A percentile compares a stretch with the other conserved stretches of the same genome.
Evolutionary conservation across 2,888 invertebrate genomes (phyloP).

Genomic region (Monopis laevigella): DNA sequence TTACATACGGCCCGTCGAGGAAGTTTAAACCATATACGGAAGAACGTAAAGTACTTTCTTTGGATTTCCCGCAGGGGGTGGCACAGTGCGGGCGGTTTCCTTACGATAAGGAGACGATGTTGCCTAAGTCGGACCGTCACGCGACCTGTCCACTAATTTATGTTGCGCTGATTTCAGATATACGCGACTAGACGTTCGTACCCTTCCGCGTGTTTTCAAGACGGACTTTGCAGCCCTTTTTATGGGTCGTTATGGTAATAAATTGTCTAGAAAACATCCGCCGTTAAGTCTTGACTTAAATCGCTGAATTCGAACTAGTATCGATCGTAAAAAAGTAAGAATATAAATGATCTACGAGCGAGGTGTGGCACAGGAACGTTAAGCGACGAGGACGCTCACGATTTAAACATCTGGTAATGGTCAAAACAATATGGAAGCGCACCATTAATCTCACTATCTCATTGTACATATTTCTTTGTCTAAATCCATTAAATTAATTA

Average conservation of each 20-base stretch:
- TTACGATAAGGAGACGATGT: conserved; percentile 59
- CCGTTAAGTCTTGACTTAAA: neutral
- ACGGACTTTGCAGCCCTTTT: conserved; percentile 27
- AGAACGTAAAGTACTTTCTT: conserved; percentile 34
- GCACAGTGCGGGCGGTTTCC: conserved; percentile 46
- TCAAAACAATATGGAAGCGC: conserved; percentile 42
- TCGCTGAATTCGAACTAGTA: neutral
- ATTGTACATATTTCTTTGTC: conserved; percentile 65
- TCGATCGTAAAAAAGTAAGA: neutral
- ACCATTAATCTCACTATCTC: conserved; percentile 61
- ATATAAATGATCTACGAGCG: neutral
- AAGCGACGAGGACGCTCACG: conserved; percentile 14
- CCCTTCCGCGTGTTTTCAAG: conserved; percentile 28
- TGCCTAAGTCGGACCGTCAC: conserved; percentile 58
- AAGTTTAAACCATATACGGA: conserved; percentile 37
- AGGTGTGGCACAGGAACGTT: neutral
- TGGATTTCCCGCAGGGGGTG: conserved; percentile 22
- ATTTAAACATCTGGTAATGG: conserved; percentile 35
- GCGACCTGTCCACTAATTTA: conserved; percentile 64
- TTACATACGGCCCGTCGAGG: conserved; percentile 25
- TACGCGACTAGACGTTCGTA: conserved; percentile 36
- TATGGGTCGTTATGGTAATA: conserved; percentile 46
- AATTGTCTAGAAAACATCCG: conserved; percentile 38
- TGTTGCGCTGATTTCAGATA: conserved; percentile 61
- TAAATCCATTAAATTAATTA: conserved; percentile 68